Evolutionary conservation across 2,797 vertebrate genomes (phyloP), one percentile per base, ranked within the genome.

Genomic region (Linurgus olivaceus): DNA sequence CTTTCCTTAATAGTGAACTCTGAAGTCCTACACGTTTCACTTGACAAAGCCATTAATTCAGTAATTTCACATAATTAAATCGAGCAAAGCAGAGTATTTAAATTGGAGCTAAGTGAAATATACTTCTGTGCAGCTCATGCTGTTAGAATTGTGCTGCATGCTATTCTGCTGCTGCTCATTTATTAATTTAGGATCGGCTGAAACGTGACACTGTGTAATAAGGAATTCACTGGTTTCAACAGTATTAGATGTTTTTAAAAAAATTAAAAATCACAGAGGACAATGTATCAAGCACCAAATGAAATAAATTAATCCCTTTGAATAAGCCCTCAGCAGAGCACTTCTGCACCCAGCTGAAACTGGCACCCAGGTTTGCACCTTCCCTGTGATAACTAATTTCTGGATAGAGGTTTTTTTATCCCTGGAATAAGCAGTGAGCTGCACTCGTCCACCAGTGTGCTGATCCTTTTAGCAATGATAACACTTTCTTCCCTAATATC

Each of bases 31-130:
- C 85, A 94, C 10, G 9, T 96, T 95, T 95, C 78, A 74, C 88
- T 96, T 93, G 92, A 96, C 89, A 96, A 96, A 95, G 91, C 95
- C 93, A 93, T 95, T 97, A 96, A 97, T 96, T 96, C 94, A 90
- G 89, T 96, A 96, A 96, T 96, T 96, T 94, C 95, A 88, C 94
- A 67, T 95, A 95, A 97, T 97, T 96, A 97, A 95, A 96, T 94
- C 1, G 87, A 96, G 96, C 85, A 95, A 96, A 96, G 91, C 66
- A 75, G 85, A 92, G 95, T 92, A 79, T 82, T 71, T 68, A 59
- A 96, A 55, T 77, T 80, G 73, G 54, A 94, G 80, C 66, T 86
- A 90, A 97, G 93, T 48, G 44, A 86, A 95, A 96, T 90, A 75
- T 79, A 87, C 57, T 57, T 93, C 90, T 94, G 65, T 26, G 21